phyloP scores from a whole-genome alignment of 2,888 invertebrate genomes.

The Plemyria rubiginata region DNA sequence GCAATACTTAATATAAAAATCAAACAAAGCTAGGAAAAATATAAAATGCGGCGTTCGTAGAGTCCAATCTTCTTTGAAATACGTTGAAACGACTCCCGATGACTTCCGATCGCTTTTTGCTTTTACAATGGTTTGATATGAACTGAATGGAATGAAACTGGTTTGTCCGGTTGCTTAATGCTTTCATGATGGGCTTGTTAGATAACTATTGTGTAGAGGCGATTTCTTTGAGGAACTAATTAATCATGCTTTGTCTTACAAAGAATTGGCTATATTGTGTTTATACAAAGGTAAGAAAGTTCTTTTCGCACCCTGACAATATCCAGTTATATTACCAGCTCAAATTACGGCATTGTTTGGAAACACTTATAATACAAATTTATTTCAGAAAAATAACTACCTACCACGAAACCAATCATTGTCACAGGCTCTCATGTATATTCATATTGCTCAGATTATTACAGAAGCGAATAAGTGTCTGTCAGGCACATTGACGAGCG shows the following conservation, averaged over 20 bases:
- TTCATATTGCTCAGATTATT: slow-evolving; percentile 20
- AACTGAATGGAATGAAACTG: slow-evolving; percentile 37
- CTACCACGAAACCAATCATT: slow-evolving; percentile 1
- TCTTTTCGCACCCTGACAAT: not conserved
- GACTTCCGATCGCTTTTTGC: slow-evolving; percentile 69
- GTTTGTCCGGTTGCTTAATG: slow-evolving; percentile 42
- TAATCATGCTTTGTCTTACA: slow-evolving; percentile 8
- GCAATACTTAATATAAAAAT: slow-evolving; percentile 24
- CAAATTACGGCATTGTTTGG: not conserved
- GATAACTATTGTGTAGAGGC: slow-evolving; percentile 28
- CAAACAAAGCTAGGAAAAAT: slow-evolving; percentile 36
- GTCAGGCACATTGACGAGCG: slow-evolving; percentile 40
- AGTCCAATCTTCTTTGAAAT: slow-evolving; percentile 48
- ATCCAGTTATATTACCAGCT: not conserved
- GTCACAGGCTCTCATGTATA: not conserved
- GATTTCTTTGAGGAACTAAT: slow-evolving; percentile 9
- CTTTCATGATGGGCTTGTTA: slow-evolving; percentile 39
- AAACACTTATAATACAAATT: not conserved
- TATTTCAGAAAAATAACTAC: not conserved
- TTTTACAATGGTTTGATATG: slow-evolving; percentile 57
- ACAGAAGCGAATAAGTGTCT: slow-evolving; percentile 22
- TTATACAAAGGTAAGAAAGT: not conserved
- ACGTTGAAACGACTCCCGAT: slow-evolving; percentile 58
- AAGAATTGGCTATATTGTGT: not conserved
- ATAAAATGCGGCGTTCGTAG: slow-evolving; percentile 42